A percentile compares a stretch with the other conserved stretches of the same genome.
Evolutionary conservation across 1,140 invertebrate genomes (phyloP).

Genomic region (Pseudomyrmex gracilis): DNA sequence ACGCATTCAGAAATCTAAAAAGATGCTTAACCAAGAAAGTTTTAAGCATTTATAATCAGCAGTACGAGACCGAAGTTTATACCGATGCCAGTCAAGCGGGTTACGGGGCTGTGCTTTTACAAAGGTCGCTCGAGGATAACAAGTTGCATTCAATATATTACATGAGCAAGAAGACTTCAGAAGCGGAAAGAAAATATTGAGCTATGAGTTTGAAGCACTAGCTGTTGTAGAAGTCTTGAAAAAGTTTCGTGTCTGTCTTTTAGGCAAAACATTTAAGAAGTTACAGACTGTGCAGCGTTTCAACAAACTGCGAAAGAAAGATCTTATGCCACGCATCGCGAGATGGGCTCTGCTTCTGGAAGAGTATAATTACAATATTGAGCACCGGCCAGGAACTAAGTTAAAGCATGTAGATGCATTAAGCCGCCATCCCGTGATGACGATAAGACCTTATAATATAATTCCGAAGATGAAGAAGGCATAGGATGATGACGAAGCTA

Average conservation of each 20-base stretch:
- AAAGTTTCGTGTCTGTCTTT: not conserved
- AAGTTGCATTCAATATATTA: slow-evolving; percentile 6
- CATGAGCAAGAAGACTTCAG: not conserved
- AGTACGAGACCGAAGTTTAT: slow-evolving; percentile 19
- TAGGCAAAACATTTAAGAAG: not conserved
- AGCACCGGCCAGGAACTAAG: slow-evolving; percentile 58
- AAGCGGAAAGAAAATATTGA: not conserved
- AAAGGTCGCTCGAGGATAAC: not conserved
- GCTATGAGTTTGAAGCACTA: not conserved
- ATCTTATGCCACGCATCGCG: slow-evolving; percentile 58
- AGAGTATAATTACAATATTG: slow-evolving; percentile 52
- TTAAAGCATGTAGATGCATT: slow-evolving; percentile 71
- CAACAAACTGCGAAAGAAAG: slow-evolving; percentile 56
- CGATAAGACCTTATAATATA: not conserved
- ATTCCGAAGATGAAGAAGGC: not conserved
- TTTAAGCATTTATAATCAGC: slow-evolving; percentile 23
- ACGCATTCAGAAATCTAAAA: not conserved
- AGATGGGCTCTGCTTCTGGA: slow-evolving; percentile 40
- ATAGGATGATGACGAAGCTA: not conserved
- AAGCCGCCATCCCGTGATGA: slow-evolving; percentile 40
- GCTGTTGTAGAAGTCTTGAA: not conserved
- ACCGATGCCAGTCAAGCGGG: slow-evolving; percentile 15
- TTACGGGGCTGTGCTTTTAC: slow-evolving; percentile 24
- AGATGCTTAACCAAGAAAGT: not conserved
- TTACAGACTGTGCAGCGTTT: not conserved